phyloP scores from a whole-genome alignment of 2,797 vertebrate species.

The Xenops minutus region DNA sequence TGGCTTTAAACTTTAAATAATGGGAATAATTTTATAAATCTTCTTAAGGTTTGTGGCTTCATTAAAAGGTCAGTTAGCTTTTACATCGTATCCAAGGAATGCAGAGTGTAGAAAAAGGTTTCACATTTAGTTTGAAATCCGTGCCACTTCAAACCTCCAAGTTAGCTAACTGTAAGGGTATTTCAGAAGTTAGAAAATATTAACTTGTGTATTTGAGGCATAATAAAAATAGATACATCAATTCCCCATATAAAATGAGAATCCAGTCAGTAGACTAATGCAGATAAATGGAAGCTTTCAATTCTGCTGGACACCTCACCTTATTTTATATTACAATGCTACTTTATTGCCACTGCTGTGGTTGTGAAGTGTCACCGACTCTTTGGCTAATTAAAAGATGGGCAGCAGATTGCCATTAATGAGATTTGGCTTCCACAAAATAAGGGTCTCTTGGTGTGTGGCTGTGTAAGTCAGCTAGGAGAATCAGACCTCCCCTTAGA shows the following conservation, averaged over 20 bases:
- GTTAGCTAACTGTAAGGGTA: background rate
- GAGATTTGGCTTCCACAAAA: constrained; percentile 65
- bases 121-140: background rate
- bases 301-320: background rate
- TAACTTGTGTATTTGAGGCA: background rate
- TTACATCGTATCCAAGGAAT: background rate
- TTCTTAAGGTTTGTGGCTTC: background rate
- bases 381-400: constrained; percentile 68
- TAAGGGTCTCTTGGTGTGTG: constrained; percentile 75
- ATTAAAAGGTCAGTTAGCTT: background rate
- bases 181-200: background rate
- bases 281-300: background rate
- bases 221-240: background rate
- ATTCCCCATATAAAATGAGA: background rate
- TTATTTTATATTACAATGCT: constrained; percentile 20
- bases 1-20: background rate
- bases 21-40: background rate
- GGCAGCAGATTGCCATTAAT: constrained; percentile 69
- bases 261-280: background rate
- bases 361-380: constrained; percentile 14
- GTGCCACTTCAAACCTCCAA: background rate
- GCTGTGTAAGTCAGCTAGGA: constrained; percentile 85
- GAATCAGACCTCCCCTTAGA: constrained; percentile 89
- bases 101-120: background rate
- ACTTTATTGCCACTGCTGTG: constrained; percentile 20